Conservation (phyloP, 2,113 vertebrate genomes). For the Ophiodon elongatus region DNA sequence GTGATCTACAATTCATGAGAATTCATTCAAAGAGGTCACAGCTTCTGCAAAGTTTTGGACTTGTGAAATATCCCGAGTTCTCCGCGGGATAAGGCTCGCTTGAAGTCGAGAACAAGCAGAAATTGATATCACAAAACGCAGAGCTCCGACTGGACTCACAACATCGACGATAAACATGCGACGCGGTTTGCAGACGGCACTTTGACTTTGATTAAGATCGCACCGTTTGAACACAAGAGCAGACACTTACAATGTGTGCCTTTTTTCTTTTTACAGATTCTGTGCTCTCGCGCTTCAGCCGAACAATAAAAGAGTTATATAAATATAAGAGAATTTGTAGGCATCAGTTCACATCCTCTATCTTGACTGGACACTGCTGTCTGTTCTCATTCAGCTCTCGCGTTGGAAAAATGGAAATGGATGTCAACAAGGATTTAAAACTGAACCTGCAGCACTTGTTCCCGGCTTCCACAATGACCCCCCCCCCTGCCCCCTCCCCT, state of each 20-base stretch:
- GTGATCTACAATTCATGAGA: constrained; percentile 15
- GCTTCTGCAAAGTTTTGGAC: constrained; percentile 1
- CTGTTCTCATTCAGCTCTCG: constrained; percentile 16
- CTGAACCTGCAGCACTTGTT: constrained; percentile 44
- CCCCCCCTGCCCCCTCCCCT: neutral
- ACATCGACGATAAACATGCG: neutral
- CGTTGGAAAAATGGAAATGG: constrained; percentile 28
- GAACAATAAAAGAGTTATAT: neutral
- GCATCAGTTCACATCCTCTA: neutral
- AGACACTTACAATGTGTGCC: neutral
- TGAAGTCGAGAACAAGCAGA: constrained; percentile 26
- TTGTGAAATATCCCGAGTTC: neutral
- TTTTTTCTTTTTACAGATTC: neutral
- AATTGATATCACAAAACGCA: neutral
- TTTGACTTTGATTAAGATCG: neutral
- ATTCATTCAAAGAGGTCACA: neutral
- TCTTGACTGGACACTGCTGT: constrained; percentile 2
- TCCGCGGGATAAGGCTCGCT: neutral
- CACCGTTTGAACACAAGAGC: neutral
- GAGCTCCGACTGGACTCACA: neutral
- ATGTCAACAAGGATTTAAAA: constrained; percentile 46
- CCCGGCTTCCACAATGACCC: constrained; percentile 20
- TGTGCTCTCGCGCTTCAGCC: neutral
- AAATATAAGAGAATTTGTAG: neutral
- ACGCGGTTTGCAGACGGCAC: neutral